phyloP scores from a whole-genome alignment of 2,888 invertebrate species.

The Drosophila subsilvestris region DNA sequence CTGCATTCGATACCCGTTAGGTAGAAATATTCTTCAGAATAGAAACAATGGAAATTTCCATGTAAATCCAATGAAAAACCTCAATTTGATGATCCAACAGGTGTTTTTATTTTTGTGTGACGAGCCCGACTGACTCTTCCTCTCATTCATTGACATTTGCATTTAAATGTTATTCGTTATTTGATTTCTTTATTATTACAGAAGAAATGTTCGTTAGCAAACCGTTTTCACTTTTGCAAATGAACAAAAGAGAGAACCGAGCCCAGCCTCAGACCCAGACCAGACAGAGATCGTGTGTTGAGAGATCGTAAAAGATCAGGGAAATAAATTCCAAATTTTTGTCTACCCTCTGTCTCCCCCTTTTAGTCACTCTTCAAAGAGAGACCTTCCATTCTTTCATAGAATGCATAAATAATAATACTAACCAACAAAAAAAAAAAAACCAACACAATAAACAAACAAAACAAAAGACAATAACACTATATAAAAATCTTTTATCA shows the following conservation, averaged over 20 bases:
- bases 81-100: conserved; percentile 38
- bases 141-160: conserved; percentile 36
- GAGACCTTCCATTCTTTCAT: conserved; percentile 42
- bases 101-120: conserved; percentile 6
- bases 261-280: conserved; percentile 6
- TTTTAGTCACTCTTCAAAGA: conserved; percentile 42
- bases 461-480: conserved; percentile 11
- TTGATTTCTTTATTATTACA: conserved; percentile 50
- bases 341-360: neutral
- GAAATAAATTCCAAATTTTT: conserved; percentile 31
- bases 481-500: conserved; percentile 40
- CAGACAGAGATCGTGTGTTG: conserved; percentile 22
- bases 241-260: conserved; percentile 50
- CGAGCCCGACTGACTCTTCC: conserved; percentile 3
- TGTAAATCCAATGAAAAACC: conserved; percentile 28
- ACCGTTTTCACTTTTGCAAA: conserved; percentile 76
- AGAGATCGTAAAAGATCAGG: conserved; percentile 30
- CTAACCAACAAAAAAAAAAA: conserved; percentile 45
- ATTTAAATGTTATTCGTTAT: conserved; percentile 41
- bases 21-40: conserved; percentile 39
- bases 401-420: conserved; percentile 72
- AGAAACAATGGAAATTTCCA: conserved; percentile 22
- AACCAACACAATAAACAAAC: conserved; percentile 12
- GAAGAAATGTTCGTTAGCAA: conserved; percentile 32
- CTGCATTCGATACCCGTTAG: conserved; percentile 65